Percentiles rank a stretch among this genome's conserved stretches.
Evolutionary conservation across 2,888 invertebrate species (phyloP).

Genomic region (Cosmia trapezina): DNA sequence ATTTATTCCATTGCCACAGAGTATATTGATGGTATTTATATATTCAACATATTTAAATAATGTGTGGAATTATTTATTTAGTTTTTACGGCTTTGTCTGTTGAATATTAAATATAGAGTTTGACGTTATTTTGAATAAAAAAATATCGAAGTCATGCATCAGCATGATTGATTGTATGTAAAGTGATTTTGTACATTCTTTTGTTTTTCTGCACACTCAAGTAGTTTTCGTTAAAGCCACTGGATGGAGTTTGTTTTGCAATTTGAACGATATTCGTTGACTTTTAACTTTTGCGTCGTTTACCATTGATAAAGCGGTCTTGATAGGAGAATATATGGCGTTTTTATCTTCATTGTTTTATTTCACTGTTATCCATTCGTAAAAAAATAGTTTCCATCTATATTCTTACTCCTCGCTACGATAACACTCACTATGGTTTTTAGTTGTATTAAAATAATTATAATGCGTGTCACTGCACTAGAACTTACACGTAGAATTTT

Average conservation of each 20-base stretch:
- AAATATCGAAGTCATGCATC: conserved; percentile 58
- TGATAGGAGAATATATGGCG: conserved; percentile 43
- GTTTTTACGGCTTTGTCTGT: conserved; percentile 36
- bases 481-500: background rate
- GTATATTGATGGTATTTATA: conserved; percentile 22
- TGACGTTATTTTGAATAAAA: conserved; percentile 54
- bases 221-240: conserved; percentile 10
- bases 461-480: background rate
- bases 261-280: conserved; percentile 19
- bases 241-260: conserved; percentile 6
- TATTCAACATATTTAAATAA: conserved; percentile 47
- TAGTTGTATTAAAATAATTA: background rate
- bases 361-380: conserved; percentile 4
- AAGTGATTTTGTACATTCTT: conserved; percentile 48
- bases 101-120: conserved; percentile 56
- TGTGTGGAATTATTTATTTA: conserved; percentile 54
- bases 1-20: conserved; percentile 20
- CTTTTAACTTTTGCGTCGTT: conserved; percentile 14
- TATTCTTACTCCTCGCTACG: background rate
- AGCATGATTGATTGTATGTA: conserved; percentile 65
- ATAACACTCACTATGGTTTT: background rate
- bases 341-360: conserved; percentile 1
- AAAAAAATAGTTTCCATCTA: conserved; percentile 5
- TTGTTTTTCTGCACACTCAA: conserved; percentile 38
- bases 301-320: conserved; percentile 9